A percentile compares a stretch with the other conserved stretches of the same genome.
phyloP scores from a whole-genome alignment of 1,140 invertebrate genomes.

The Aricia agestis region DNA sequence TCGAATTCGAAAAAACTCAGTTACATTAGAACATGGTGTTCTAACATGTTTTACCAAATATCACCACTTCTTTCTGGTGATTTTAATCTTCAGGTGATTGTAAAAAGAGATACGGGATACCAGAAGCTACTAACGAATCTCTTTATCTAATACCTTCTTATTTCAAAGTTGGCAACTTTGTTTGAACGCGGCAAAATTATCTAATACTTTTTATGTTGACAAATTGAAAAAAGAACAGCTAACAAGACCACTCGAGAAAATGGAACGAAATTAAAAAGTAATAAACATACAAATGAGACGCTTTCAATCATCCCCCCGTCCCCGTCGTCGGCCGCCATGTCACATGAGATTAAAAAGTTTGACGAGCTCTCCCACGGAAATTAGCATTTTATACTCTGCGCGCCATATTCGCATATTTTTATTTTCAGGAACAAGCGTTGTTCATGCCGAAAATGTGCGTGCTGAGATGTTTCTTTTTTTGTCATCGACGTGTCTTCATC shows the following conservation, averaged over 20 bases:
- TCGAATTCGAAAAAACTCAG: no score
- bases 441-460: not conserved
- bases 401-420: conserved; percentile 57
- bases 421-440: conserved; percentile 8
- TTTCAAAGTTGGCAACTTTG: no score
- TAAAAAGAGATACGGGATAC: no score
- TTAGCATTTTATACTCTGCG: conserved; percentile 62
- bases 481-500: no score
- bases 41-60: no score
- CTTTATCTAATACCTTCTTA: no score
- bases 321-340: conserved; percentile 42
- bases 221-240: conserved; percentile 24
- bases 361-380: conserved; percentile 69
- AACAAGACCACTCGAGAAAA: conserved; percentile 50
- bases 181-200: no score
- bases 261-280: conserved; percentile 73
- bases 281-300: conserved; percentile 74
- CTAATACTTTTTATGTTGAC: not conserved
- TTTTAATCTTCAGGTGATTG: no score
- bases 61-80: no score
- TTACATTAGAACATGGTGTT: no score
- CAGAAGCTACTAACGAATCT: no score
- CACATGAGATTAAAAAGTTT: conserved; percentile 75
- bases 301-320: conserved; percentile 64
- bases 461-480: not conserved